phyloP scores from a whole-genome alignment of 2,888 invertebrate species.

The Caenorhabditis sp. region DNA sequence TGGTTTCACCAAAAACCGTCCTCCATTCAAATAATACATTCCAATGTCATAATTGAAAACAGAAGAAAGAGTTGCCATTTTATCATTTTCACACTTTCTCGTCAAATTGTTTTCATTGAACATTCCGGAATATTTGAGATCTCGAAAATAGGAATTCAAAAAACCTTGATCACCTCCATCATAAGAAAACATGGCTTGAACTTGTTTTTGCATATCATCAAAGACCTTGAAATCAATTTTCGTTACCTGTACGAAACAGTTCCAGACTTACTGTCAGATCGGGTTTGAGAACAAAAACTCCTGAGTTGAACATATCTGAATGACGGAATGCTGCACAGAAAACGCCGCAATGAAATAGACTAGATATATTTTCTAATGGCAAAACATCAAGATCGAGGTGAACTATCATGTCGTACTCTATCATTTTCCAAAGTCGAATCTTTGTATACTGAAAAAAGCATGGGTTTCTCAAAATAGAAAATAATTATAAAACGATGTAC shows the following conservation, averaged over 20 bases:
- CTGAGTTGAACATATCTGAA: conserved; percentile 66
- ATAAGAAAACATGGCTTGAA: conserved; percentile 45
- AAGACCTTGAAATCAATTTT: conserved; percentile 39
- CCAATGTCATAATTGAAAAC: conserved; percentile 64
- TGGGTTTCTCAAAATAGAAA: not conserved
- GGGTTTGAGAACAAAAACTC: conserved; percentile 64
- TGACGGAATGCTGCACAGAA: conserved; percentile 63
- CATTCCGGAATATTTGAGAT: conserved; percentile 60
- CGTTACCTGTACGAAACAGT: not conserved
- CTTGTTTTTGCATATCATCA: conserved; percentile 51
- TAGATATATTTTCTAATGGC: conserved; percentile 43
- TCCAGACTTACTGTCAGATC: conserved; percentile 43
- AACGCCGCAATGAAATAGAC: conserved; percentile 56
- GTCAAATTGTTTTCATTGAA: conserved; percentile 32
- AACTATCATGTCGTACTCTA: conserved; percentile 50
- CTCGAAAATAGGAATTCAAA: conserved; percentile 58
- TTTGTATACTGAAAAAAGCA: conserved; percentile 60
- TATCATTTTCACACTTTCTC: not conserved
- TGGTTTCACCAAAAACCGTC: conserved; percentile 49
- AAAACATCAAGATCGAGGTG: conserved; percentile 59
- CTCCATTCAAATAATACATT: conserved; percentile 62
- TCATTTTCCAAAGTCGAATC: conserved; percentile 61
- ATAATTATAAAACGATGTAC: conserved; percentile 16
- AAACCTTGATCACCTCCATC: conserved; percentile 69
- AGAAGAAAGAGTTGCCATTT: conserved; percentile 39